phyloP scores from a whole-genome alignment of 2,888 invertebrate genomes.

The Sesia apiformis region DNA sequence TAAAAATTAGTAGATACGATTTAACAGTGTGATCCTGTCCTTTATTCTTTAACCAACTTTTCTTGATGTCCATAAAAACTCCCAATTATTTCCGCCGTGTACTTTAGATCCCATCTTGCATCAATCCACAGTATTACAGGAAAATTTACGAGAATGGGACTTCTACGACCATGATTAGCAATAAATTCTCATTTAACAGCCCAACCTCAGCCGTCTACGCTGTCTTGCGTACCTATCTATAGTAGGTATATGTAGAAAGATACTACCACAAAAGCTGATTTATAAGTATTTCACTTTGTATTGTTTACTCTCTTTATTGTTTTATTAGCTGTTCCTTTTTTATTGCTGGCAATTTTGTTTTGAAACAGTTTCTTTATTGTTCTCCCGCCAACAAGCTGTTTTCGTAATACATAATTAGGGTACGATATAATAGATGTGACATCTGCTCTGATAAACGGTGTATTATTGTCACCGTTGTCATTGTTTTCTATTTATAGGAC shows the following conservation, averaged over 20 bases:
- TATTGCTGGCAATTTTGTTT: slow-evolving; percentile 22
- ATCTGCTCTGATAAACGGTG: slow-evolving; percentile 9
- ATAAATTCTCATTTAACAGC: slow-evolving; percentile 60
- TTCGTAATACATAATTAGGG: background rate
- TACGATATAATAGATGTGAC: slow-evolving; percentile 1
- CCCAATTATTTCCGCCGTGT: slow-evolving; percentile 55
- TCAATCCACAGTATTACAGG: slow-evolving; percentile 61
- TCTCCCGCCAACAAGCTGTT: background rate
- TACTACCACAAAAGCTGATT: slow-evolving; percentile 42
- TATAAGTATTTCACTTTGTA: slow-evolving; percentile 38
- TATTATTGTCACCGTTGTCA: no score
- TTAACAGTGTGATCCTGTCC: background rate
- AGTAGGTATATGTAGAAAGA: slow-evolving; percentile 22
- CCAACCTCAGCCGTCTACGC: slow-evolving; percentile 37
- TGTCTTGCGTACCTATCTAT: slow-evolving; percentile 12
- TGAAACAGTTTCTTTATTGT: slow-evolving; percentile 7
- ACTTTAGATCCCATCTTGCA: slow-evolving; percentile 48
- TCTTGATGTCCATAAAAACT: slow-evolving; percentile 46
- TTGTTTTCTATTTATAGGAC: no score
- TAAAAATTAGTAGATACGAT: background rate
- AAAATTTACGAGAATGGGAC: slow-evolving; percentile 59
- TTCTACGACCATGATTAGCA: slow-evolving; percentile 49
- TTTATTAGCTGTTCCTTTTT: slow-evolving; percentile 29
- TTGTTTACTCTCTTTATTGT: slow-evolving; percentile 36
- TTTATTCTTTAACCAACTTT: background rate